phyloP scores from a whole-genome alignment of 2,113 vertebrate genomes.

The Coturnix japonica region DNA sequence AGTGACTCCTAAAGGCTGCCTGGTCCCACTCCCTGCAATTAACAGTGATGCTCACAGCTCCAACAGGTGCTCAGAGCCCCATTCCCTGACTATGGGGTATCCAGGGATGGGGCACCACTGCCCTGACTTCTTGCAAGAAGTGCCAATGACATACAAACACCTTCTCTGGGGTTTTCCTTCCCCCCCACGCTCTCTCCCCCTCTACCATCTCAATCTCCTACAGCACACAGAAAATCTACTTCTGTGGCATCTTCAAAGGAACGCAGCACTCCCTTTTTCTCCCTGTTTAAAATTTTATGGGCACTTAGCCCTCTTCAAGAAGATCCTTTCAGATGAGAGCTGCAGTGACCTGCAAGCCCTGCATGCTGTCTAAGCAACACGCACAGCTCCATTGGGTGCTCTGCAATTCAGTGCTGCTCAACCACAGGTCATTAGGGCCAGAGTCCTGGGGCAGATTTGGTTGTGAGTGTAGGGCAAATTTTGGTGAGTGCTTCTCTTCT shows the following conservation, averaged over 20 bases:
- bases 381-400: not conserved
- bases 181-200: not conserved
- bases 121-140: not conserved
- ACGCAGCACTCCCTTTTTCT: not conserved
- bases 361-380: not conserved
- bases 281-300: constrained; percentile 38
- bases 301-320: constrained; percentile 40
- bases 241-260: constrained; percentile 23
- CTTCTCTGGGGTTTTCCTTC: constrained; percentile 21
- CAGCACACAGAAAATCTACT: not conserved
- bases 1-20: not conserved
- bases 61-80: not conserved
- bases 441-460: not conserved
- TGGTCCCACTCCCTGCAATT: not conserved
- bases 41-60: not conserved
- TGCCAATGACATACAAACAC: not conserved
- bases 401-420: not conserved
- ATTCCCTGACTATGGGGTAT: not conserved
- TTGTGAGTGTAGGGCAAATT: not conserved
- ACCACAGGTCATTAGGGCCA: not conserved
- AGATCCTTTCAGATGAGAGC: constrained; percentile 8
- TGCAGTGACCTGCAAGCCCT: not conserved
- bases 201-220: not conserved
- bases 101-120: not conserved
- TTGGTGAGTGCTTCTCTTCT: not conserved